Conservation (phyloP, 1,140 invertebrate genomes). For the Heliothis subflexa region DNA sequence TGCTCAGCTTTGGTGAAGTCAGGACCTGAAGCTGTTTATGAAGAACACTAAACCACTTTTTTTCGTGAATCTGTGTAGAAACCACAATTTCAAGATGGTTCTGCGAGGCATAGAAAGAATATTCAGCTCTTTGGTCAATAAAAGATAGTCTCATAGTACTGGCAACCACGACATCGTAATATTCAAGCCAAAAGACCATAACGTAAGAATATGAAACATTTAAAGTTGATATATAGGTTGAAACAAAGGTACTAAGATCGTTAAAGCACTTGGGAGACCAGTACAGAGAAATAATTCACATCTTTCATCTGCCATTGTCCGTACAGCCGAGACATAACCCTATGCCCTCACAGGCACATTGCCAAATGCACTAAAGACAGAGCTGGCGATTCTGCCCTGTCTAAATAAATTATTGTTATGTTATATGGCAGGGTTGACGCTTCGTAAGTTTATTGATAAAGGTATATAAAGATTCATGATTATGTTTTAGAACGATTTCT, state of each 20-base stretch:
- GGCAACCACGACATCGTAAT: neutral
- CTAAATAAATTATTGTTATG: conserved; percentile 46
- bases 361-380: conserved; percentile 49
- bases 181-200: conserved; percentile 1
- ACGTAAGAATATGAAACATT: conserved; percentile 25
- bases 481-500: no score
- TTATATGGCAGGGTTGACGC: conserved; percentile 28
- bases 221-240: conserved; percentile 15
- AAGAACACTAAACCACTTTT: no score
- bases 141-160: neutral
- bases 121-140: no score
- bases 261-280: conserved; percentile 32
- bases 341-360: conserved; percentile 42
- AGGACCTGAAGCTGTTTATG: no score
- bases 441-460: neutral
- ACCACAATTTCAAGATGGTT: no score
- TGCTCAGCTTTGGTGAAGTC: no score
- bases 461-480: no score
- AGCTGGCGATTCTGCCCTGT: conserved; percentile 6
- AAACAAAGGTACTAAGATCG: conserved; percentile 19
- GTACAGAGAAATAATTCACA: conserved; percentile 41
- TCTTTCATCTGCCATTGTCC: conserved; percentile 40
- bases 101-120: no score
- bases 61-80: no score
- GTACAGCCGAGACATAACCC: conserved; percentile 35